These are phyloP conservation scores for Perithous albicinctus DNA, from an alignment of 2,888 invertebrate genomes.

Conservation along the genomic window DNA sequence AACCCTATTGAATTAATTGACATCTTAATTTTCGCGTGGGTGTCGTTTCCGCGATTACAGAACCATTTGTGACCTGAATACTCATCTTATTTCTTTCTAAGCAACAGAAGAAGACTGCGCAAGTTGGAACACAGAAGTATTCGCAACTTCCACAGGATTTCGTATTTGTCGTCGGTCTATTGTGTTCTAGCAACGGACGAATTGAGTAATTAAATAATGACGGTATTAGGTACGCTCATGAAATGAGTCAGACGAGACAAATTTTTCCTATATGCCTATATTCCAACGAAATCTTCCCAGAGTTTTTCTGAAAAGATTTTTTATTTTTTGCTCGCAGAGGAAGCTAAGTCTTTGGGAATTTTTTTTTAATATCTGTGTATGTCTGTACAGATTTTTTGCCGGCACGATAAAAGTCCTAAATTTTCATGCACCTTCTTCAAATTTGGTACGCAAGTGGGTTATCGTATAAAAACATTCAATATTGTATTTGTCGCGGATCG, in stretches of 20 bases:
- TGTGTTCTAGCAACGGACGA: background rate
- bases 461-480: too few relatives aligned
- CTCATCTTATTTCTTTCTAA: background rate
- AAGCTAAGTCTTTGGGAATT: too few relatives aligned
- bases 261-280: background rate
- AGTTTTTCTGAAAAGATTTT: background rate
- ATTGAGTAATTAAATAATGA: background rate
- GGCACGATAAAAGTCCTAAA: too few relatives aligned
- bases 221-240: background rate
- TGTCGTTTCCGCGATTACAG: conserved; percentile 26
- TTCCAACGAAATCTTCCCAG: background rate
- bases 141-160: background rate
- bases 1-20: conserved; percentile 34
- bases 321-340: too few relatives aligned
- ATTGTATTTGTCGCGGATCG: too few relatives aligned
- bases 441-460: too few relatives aligned
- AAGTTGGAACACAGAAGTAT: too few relatives aligned
- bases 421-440: too few relatives aligned
- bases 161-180: background rate
- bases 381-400: too few relatives aligned
- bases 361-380: too few relatives aligned
- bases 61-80: background rate
- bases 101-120: too few relatives aligned
- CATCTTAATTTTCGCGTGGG: conserved; percentile 38
- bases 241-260: background rate